Percentiles rank a stretch among this genome's conserved stretches.
phyloP scores from a whole-genome alignment of 2,113 vertebrate genomes.

The Mustela nigripes region DNA sequence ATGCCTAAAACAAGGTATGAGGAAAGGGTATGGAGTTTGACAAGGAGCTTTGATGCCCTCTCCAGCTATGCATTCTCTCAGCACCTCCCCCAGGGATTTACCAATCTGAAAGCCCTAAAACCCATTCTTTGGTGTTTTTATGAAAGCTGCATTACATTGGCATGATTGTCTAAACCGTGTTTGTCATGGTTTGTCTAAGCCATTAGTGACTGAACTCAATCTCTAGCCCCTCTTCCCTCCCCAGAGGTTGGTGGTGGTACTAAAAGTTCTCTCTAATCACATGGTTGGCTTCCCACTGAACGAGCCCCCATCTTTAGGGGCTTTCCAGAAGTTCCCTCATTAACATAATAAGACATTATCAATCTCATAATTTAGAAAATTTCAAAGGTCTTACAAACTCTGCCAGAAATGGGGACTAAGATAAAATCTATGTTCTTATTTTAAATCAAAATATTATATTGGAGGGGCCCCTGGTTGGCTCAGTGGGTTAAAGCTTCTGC shows the following conservation, averaged over 20 bases:
- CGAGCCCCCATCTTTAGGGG: not conserved
- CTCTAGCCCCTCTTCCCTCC: not conserved
- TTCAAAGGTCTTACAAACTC: not conserved
- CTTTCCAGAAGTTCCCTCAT: not conserved
- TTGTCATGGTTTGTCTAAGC: no score
- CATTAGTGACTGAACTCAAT: not conserved
- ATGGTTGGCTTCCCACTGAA: not conserved
- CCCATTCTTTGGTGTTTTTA: not conserved
- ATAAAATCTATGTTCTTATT: not conserved
- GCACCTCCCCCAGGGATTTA: not conserved
- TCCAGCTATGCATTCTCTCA: not conserved
- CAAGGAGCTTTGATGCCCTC: not conserved
- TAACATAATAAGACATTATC: not conserved
- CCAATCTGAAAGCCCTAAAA: not conserved
- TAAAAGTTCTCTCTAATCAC: not conserved
- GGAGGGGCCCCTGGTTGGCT: not conserved
- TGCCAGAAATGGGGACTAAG: not conserved
- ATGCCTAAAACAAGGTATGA: not conserved
- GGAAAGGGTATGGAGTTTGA: not conserved
- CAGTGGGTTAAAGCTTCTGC: no score
- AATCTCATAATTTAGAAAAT: not conserved
- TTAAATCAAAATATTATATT: conserved; percentile 1
- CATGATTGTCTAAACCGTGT: not conserved
- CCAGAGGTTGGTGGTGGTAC: not conserved
- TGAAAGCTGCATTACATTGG: not conserved